A percentile compares a stretch with the other conserved stretches of the same genome.
Evolutionary conservation across 92 coral and sea anemone genomes (phyloP).

Genomic region (Epizoanthus stellaris): DNA sequence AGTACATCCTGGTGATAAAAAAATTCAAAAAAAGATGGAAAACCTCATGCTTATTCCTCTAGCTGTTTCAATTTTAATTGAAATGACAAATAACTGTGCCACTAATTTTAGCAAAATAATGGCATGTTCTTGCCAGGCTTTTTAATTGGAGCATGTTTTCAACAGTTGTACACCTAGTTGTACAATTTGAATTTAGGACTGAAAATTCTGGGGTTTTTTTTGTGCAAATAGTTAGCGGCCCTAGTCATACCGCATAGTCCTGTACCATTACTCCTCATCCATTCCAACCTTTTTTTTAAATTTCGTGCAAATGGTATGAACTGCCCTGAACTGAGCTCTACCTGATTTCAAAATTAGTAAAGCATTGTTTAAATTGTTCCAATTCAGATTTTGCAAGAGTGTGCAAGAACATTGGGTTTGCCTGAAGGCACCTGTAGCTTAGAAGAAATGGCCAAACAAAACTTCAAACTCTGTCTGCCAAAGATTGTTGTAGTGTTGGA

Average conservation of each 20-base stretch:
- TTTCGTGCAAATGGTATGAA: conserved; percentile 1
- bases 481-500: neutral
- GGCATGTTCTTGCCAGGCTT: conserved; percentile 2
- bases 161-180: neutral
- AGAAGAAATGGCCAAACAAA: conserved; percentile 14
- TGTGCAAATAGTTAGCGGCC: conserved; percentile 8
- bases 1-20: neutral
- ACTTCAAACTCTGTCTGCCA: conserved; percentile 3
- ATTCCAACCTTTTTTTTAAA: conserved; percentile 5
- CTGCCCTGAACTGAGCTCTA: conserved; percentile 1
- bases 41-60: neutral
- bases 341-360: conserved; percentile 8
- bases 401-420: conserved; percentile 5
- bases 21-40: neutral
- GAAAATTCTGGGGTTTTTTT: conserved; percentile 2
- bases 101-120: neutral
- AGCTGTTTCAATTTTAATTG: conserved; percentile 6
- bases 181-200: conserved; percentile 2
- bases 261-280: conserved; percentile 15
- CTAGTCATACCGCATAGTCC: conserved; percentile 7
- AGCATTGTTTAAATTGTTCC: conserved; percentile 7
- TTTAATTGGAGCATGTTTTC: conserved; percentile 5
- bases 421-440: conserved; percentile 4
- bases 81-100: neutral
- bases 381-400: conserved; percentile 16